phyloP scores from a whole-genome alignment of 1,140 invertebrate species.

The Augochlora pura region DNA sequence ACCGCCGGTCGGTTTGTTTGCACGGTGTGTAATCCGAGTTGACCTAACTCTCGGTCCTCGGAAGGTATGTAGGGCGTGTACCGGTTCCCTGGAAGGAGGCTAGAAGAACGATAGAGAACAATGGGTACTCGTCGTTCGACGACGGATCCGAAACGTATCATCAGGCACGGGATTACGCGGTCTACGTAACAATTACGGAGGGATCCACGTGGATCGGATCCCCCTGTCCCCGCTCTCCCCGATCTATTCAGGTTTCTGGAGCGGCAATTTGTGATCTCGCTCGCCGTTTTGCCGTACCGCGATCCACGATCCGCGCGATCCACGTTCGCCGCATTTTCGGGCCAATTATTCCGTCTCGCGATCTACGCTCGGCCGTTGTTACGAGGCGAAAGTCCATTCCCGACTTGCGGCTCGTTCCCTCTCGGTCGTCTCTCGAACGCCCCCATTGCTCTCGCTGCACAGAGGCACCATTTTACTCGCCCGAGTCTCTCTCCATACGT shows the following conservation, averaged over 20 bases:
- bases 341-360: constrained; percentile 17
- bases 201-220: background rate
- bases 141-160: too few relatives aligned
- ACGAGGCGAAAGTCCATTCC: constrained; percentile 21
- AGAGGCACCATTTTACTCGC: too few relatives aligned
- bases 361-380: constrained; percentile 3
- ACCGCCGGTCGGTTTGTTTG: too few relatives aligned
- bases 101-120: too few relatives aligned
- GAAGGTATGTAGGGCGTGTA: too few relatives aligned
- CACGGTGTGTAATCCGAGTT: too few relatives aligned
- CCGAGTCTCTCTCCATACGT: too few relatives aligned
- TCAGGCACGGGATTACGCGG: background rate
- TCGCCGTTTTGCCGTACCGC: too few relatives aligned
- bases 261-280: background rate
- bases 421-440: background rate
- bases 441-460: background rate
- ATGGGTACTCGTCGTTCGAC: too few relatives aligned
- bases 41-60: too few relatives aligned
- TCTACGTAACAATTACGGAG: background rate
- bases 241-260: constrained; percentile 15
- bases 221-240: background rate
- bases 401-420: background rate
- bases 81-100: too few relatives aligned
- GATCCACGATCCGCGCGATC: background rate
- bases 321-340: constrained; percentile 14